Evolutionary conservation across 2,888 invertebrate genomes (phyloP), one percentile per base, ranked within the genome.

Genomic region (Dolomedes plantarius): DNA sequence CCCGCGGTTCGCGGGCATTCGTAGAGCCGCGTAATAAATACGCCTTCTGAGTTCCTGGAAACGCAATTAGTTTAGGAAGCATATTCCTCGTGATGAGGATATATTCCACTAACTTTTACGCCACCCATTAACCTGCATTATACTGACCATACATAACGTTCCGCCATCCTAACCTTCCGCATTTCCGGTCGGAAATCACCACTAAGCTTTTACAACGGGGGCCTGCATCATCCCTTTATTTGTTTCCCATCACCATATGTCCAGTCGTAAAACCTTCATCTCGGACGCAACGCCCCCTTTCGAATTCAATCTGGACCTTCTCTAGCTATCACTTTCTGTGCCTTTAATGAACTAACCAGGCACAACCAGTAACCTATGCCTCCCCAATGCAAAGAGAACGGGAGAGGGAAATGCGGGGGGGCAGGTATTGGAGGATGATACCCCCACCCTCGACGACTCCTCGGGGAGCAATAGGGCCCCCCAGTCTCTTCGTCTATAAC

Each of bases 401-500:
- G 39, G n/a, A n/a, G 31, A 46, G n/a, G 56, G 32, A 56, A 23
- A 56, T 9, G 19, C 56, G 6, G 23, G 32, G 29, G 13, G 41
- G 28, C 7, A 28, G 19, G 41, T 46, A 64, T 41, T 6, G 41
- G 29, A 56, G 65, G 32, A 75, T 75, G 65, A 64, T 39, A 39
- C 28, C 31, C 31, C 74, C 62, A 11, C n/a, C 64, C 31, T 28
- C 31, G 13, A 39, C 39, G 19, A 41, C 1, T n/a, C 29, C 76
- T 62, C 29, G 69, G 78, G 73, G 87, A 81, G 81, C 81, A 72
- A 87, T 81, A 81, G 82, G 74, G 32, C 36, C 71, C 50, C 76
- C 76, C 65, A 39, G 71, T 39, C 80, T 39, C 31, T 32, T 68
- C 76, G 39, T 77, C 87, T 82, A 81, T 87, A 87, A 87, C 82